phyloP scores from a whole-genome alignment of 2,113 vertebrate species.

The Thinocorus orbignyianus region DNA sequence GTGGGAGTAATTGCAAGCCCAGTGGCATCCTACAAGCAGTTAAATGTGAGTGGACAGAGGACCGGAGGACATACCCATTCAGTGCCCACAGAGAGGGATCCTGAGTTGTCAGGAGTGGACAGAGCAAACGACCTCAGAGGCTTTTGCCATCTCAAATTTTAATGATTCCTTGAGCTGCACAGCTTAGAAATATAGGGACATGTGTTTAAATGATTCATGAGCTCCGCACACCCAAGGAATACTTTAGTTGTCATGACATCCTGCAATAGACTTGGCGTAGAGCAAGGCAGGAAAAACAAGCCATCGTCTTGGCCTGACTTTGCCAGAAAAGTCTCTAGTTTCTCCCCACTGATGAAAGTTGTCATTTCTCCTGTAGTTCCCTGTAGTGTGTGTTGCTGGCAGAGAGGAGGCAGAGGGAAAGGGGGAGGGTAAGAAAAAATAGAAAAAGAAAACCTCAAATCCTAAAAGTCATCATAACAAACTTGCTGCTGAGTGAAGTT shows the following conservation, averaged over 20 bases:
- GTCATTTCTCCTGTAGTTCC: not conserved
- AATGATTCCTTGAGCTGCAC: not conserved
- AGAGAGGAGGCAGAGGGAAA: not conserved
- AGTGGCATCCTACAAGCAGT: not conserved
- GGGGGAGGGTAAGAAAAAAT: not conserved
- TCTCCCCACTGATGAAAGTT: not conserved
- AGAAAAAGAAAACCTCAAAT: not conserved
- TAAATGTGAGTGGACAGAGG: not conserved
- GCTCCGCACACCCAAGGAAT: not conserved
- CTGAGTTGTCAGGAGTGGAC: not conserved
- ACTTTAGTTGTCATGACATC: not conserved
- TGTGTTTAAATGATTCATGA: not conserved
- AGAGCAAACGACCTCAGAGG: not conserved
- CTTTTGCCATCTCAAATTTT: not conserved
- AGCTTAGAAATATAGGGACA: not conserved
- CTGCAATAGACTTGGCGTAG: not conserved
- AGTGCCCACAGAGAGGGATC: not conserved
- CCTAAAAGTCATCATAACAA: slow-evolving; percentile 47
- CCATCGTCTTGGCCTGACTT: slow-evolving; percentile 7
- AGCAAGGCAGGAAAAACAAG: not conserved
- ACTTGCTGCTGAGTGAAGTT: slow-evolving; percentile 48
- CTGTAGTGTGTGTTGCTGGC: not conserved
- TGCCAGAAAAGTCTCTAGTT: not conserved
- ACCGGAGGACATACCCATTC: not conserved
- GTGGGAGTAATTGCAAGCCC: not conserved